Evolutionary conservation across 2,113 vertebrate species (phyloP).

Genomic region (Suricata suricatta): DNA sequence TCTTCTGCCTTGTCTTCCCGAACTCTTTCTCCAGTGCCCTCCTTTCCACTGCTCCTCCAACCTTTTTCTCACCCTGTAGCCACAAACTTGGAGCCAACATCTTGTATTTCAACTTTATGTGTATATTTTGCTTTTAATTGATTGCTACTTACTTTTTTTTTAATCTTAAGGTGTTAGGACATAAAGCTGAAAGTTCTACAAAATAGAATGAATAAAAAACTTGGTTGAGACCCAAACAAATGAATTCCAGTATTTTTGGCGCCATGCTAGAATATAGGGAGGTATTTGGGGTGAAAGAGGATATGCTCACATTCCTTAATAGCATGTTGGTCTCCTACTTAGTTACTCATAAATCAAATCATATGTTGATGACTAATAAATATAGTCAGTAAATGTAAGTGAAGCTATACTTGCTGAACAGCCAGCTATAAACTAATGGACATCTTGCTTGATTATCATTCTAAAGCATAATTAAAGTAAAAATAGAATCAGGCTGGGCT

Average conservation of each 20-base stretch:
- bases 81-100: neutral
- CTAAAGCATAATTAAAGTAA: neutral
- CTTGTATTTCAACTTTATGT: neutral
- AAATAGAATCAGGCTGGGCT: neutral
- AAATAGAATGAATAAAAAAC: neutral
- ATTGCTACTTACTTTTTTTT: neutral
- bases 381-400: neutral
- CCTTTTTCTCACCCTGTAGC: neutral
- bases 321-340: neutral
- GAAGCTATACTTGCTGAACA: neutral
- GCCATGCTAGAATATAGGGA: neutral
- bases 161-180: neutral
- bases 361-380: neutral
- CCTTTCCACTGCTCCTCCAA: neutral
- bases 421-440: neutral
- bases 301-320: neutral
- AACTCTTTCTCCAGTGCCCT: neutral
- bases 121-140: neutral
- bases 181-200: neutral
- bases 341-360: neutral
- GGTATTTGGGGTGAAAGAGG: neutral
- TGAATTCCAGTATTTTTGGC: neutral
- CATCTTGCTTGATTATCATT: neutral
- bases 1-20: neutral
- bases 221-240: neutral